Conservation (phyloP, 2,888 invertebrate genomes). For the Aricia artaxerxes region DNA sequence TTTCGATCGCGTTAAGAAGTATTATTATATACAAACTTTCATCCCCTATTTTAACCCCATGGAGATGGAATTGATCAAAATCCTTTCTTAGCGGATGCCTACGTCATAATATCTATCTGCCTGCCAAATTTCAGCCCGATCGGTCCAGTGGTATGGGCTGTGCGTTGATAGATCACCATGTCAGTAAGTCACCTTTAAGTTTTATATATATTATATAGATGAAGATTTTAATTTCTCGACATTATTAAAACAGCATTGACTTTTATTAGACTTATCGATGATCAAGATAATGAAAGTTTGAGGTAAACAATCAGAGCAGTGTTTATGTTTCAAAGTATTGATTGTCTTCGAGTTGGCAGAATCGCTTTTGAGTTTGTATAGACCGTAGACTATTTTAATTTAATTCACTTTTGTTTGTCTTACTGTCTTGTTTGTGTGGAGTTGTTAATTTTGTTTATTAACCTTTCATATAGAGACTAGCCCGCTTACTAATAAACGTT, state of each 20-base stretch:
- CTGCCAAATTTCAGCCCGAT: too few relatives aligned
- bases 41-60: too few relatives aligned
- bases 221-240: neutral
- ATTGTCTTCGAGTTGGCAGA: constrained; percentile 19
- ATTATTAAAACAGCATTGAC: neutral
- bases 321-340: constrained; percentile 27
- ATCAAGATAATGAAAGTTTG: constrained; percentile 4
- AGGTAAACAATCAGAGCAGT: constrained; percentile 24
- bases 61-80: too few relatives aligned
- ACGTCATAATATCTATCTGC: too few relatives aligned
- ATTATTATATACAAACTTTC: too few relatives aligned
- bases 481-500: too few relatives aligned
- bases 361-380: constrained; percentile 3
- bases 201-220: too few relatives aligned
- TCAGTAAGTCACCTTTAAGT: too few relatives aligned
- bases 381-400: constrained; percentile 23
- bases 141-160: too few relatives aligned
- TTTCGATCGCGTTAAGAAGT: too few relatives aligned
- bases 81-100: too few relatives aligned
- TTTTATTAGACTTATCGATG: neutral
- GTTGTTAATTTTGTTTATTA: constrained; percentile 11
- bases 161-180: too few relatives aligned
- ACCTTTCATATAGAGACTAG: neutral
- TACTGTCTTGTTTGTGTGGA: neutral
- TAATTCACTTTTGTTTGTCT: constrained; percentile 19